Base-by-base conservation (phyloP, 2,888 invertebrate genomes). In the Mylabris sibirica region DNA sequence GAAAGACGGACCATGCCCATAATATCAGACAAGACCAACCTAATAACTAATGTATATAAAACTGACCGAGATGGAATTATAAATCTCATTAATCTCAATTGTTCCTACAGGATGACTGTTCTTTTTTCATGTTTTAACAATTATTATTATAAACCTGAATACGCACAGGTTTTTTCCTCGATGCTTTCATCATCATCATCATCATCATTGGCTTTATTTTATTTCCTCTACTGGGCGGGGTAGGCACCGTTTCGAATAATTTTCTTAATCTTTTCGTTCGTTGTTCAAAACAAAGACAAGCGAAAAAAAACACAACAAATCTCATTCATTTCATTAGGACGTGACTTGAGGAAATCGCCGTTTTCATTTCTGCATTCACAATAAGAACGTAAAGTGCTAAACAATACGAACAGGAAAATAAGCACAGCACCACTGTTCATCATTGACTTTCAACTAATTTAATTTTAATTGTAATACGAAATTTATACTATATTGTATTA, bases 381-480 rank as follows among this genome's bases (percentile, higher is more conserved):
- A 65, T 17, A 20, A 35, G 24, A 17, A 49, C 20, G 26, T 64
- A 49, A 22, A 20, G 49, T 49, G 49, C 2, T 60, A 69, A 69
- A 66, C 60, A 57, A 61, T 20, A 24, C 64, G 64, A 35, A 11
- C 5, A 44, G 17, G 41, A 20, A 49, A 20, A 49, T 20, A 9
- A 20, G 20, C 30, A 49, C 17, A 38, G 12, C 38, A 1, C 8
- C 14, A 1, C 53, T 11, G 53, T 57, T 24, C 57, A 71, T 75
- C 76, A 76, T 74, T 73, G 77, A 75, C 72, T 77, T 76, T 65
- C 73, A 67, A 73, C 75, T 75, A 77, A 80, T 80, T 79, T 77
- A 74, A 81, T 80, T 79, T 80, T 79, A 78, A 81, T 81, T 80
- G 78, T 80, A 80, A 82, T 81, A 77, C 75, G 74, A 79, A 80